Base-by-base conservation (phyloP, 2,888 invertebrate species). In the Trileptium ribeirensis region DNA sequence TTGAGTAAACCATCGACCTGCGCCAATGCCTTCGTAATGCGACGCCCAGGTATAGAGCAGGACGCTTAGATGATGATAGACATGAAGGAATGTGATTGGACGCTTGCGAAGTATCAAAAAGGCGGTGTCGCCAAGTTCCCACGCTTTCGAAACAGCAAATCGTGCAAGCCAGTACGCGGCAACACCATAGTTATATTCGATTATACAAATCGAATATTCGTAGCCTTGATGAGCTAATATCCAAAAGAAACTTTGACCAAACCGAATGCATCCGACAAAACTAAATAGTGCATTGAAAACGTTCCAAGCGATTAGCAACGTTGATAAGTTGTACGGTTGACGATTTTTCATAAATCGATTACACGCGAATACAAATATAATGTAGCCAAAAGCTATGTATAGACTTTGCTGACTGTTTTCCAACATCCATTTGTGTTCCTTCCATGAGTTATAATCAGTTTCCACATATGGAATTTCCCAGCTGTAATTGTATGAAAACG, bases 91-190 rank as follows among this genome's bases (percentile, higher is more conserved):
- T 80, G 90, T 90, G 15, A 91, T 87, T 29, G 89, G 90, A 82
- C 90, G 89, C 83, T 91, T 91, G 34, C 91, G 85, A 19, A 90
- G 85, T 29, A 89, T 88, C 74, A 89, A 89, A 83, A 89, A 89
- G 1, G 89, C 82, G 0, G 89, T 89, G 82, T 89, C 89, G 0
- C 89, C 89, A 24, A 89, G 86, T 84, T 89, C 89, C 67, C 87
- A 86, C 1, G 88, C 88, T 83, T 89, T 89, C n/a, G 82, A 81
- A 2, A 97, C 91, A 67, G 96, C 96, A 91, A 99, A 99, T 92
- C 96, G 93, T 93, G 94, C 95, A 85, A 96, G 95, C 98, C 98
- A 99, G 90, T 97, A 97, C 8, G 96, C 96, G 84, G 95, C 94
- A 78, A 97, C 96, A 86, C 94, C 93, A 90, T 95, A 86, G 8